These are phyloP conservation scores for Ovis aries DNA, from an alignment of 2,113 vertebrate species.

Conservation along the genomic window DNA sequence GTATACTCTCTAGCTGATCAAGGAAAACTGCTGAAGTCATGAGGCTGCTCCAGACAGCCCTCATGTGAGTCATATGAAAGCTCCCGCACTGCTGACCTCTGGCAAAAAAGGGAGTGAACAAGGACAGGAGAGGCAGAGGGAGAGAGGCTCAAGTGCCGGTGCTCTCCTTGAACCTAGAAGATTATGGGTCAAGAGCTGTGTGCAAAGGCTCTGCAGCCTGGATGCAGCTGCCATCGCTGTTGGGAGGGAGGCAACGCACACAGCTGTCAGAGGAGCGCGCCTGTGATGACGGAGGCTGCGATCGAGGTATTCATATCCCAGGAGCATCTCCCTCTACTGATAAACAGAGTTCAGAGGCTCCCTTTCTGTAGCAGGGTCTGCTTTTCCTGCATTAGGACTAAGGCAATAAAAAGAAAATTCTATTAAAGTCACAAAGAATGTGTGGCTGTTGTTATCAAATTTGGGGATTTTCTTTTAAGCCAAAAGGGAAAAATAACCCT, in stretches of 20 bases:
- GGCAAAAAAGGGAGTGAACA: slow-evolving; percentile 34
- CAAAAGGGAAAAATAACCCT: neutral
- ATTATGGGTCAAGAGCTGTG: slow-evolving; percentile 77
- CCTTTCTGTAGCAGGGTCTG: neutral
- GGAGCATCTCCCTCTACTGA: neutral
- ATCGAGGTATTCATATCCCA: slow-evolving; percentile 71
- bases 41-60: slow-evolving; percentile 79
- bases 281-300: neutral
- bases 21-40: slow-evolving; percentile 82
- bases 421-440: slow-evolving; percentile 50
- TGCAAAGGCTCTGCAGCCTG: slow-evolving; percentile 58
- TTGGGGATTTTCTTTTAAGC: slow-evolving; percentile 46
- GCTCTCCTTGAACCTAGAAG: slow-evolving; percentile 44
- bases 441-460: slow-evolving; percentile 43
- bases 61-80: slow-evolving; percentile 83
- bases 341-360: neutral
- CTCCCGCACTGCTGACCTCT: slow-evolving; percentile 42
- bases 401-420: slow-evolving; percentile 42
- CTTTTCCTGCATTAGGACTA: slow-evolving; percentile 48
- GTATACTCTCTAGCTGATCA: slow-evolving; percentile 50
- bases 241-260: slow-evolving; percentile 52
- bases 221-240: slow-evolving; percentile 66
- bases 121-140: slow-evolving; percentile 26
- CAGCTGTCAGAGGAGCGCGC: slow-evolving; percentile 27
- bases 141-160: neutral